phyloP scores from a whole-genome alignment of 1,140 invertebrate species.

The Melitaea cinxia region DNA sequence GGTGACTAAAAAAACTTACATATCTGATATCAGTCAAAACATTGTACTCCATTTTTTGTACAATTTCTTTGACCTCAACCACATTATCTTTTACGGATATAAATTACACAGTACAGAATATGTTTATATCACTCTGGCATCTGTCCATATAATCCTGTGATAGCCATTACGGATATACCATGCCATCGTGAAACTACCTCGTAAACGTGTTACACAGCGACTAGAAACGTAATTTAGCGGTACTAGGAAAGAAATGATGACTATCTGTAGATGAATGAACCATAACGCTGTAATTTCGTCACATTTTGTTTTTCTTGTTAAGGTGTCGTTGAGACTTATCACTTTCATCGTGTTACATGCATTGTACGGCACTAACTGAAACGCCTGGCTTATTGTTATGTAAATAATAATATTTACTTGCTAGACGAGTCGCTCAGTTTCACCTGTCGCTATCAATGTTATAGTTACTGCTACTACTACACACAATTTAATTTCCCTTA shows the following conservation, averaged over 20 bases:
- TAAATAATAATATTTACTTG: not conserved
- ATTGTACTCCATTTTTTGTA: constrained; percentile 48
- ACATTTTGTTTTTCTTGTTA: constrained; percentile 63
- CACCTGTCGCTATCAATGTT: no score
- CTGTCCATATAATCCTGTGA: constrained; percentile 75
- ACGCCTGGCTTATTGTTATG: constrained; percentile 1
- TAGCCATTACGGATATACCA: constrained; percentile 73
- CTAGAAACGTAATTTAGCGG: constrained; percentile 80
- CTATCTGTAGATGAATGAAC: constrained; percentile 73
- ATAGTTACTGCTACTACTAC: no score
- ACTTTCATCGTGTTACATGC: constrained; percentile 27
- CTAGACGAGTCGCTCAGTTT: no score
- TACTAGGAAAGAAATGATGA: constrained; percentile 74
- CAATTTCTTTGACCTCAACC: constrained; percentile 70
- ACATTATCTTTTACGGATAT: constrained; percentile 56
- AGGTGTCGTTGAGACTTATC: constrained; percentile 69
- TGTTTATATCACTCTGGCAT: constrained; percentile 67
- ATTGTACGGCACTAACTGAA: constrained; percentile 22
- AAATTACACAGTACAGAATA: constrained; percentile 70
- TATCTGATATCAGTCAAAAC: constrained; percentile 56
- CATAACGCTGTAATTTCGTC: constrained; percentile 52
- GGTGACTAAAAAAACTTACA: constrained; percentile 50
- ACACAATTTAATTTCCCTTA: no score
- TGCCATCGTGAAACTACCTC: constrained; percentile 75
- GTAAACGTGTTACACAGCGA: constrained; percentile 77